phyloP scores from a whole-genome alignment of 1,140 invertebrate genomes.

The Cylas formicarius region DNA sequence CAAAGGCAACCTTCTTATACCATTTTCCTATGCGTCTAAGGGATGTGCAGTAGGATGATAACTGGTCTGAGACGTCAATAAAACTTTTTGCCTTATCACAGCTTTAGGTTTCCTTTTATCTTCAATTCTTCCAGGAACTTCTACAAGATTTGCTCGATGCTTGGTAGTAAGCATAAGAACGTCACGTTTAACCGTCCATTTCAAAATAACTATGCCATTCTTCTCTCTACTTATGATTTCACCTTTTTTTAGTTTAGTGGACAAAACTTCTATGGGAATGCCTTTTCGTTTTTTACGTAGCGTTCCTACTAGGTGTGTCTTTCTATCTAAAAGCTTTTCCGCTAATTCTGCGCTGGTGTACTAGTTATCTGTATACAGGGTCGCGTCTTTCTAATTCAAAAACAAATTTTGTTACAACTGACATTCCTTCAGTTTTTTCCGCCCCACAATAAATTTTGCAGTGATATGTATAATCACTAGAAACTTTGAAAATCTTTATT shows the following conservation, averaged over 20 bases:
- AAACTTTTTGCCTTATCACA: too few relatives aligned
- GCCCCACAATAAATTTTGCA: too few relatives aligned
- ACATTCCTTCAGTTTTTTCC: neutral
- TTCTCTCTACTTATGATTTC: slow-evolving; percentile 2
- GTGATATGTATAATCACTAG: too few relatives aligned
- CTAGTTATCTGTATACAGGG: slow-evolving; percentile 30
- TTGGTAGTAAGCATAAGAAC: slow-evolving; percentile 1
- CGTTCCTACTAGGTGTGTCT: slow-evolving; percentile 29
- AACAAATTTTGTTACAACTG: slow-evolving; percentile 17
- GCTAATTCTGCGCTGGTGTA: slow-evolving; percentile 42
- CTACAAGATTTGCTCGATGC: neutral
- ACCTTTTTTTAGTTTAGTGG: slow-evolving; percentile 24
- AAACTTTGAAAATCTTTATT: slow-evolving; percentile 3
- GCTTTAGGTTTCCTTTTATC: neutral
- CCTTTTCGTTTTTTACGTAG: slow-evolving; percentile 24
- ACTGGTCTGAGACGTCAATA: too few relatives aligned
- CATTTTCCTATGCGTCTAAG: too few relatives aligned
- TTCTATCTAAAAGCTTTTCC: neutral
- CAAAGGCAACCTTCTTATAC: too few relatives aligned
- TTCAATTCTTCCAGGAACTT: neutral
- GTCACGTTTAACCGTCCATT: slow-evolving; percentile 1
- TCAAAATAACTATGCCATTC: slow-evolving; percentile 1
- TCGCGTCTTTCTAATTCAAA: neutral
- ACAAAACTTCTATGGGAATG: neutral
- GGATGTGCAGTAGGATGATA: too few relatives aligned